Evolutionary conservation across 2,888 invertebrate genomes (phyloP).

Genomic region (Noctua janthina): DNA sequence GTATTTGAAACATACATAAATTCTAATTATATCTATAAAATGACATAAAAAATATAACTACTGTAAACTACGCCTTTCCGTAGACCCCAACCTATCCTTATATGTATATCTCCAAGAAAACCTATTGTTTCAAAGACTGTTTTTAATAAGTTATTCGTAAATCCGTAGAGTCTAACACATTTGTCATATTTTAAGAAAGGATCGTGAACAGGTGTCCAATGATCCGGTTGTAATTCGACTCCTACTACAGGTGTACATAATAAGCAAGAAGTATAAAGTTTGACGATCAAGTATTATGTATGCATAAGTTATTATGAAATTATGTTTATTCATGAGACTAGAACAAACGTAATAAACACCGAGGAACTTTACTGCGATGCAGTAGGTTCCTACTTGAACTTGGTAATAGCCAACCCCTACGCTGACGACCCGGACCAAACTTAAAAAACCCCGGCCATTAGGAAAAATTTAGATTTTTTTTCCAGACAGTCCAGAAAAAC

Average conservation of each 20-base stretch:
- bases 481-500: not conserved
- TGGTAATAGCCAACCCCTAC: not conserved
- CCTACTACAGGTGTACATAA: conserved; percentile 78
- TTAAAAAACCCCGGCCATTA: not conserved
- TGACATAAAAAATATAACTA: no score
- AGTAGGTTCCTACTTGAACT: not conserved
- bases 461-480: not conserved
- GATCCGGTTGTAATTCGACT: conserved; percentile 78
- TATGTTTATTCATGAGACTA: conserved; percentile 56
- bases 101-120: no score
- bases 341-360: conserved; percentile 5
- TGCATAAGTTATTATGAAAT: conserved; percentile 50
- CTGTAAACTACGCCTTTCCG: no score
- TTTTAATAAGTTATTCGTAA: no score
- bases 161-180: conserved; percentile 6
- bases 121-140: no score
- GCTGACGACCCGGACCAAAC: not conserved
- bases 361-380: not conserved
- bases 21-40: no score
- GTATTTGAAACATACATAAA: no score
- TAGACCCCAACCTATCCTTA: no score
- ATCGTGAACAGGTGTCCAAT: conserved; percentile 77
- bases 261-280: conserved; percentile 59
- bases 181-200: conserved; percentile 33
- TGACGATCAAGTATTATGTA: conserved; percentile 43